A percentile compares a stretch with the other conserved stretches of the same genome.
These are phyloP conservation scores for Anastrepha obliqua DNA, from an alignment of 1,140 invertebrate genomes.

Conservation along the genomic window DNA sequence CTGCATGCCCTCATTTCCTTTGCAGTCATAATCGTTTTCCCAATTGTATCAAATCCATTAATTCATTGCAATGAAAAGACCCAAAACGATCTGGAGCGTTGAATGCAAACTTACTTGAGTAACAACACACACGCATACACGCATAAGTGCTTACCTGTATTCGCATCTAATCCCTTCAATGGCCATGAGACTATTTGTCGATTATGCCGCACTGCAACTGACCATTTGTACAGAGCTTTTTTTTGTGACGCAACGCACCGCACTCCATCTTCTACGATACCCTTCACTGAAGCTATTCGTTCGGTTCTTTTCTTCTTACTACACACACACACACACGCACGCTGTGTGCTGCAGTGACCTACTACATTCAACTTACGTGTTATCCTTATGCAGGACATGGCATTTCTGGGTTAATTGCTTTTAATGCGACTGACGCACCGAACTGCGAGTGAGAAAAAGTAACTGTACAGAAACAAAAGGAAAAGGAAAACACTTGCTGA, in stretches of 20 bases:
- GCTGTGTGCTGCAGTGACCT: neutral
- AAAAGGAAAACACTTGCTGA: neutral
- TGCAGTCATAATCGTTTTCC: no score
- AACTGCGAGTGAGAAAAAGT: neutral
- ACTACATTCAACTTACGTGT: conserved; percentile 28
- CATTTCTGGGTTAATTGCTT: conserved; percentile 51
- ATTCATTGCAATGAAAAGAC: neutral
- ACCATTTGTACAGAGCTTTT: conserved; percentile 4
- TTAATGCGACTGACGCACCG: conserved; percentile 47
- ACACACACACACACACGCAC: neutral
- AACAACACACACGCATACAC: neutral
- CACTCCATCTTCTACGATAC: neutral
- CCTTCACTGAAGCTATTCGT: neutral
- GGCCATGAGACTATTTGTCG: neutral
- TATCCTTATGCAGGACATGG: conserved; percentile 45
- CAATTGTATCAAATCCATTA: no score
- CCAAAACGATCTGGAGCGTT: neutral
- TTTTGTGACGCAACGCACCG: conserved; percentile 10
- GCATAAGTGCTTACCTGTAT: neutral
- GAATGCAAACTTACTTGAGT: neutral
- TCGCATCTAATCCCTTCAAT: neutral
- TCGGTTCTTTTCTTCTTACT: neutral
- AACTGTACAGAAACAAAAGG: neutral
- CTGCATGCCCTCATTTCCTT: no score
- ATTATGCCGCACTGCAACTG: conserved; percentile 3